phyloP scores from a whole-genome alignment of 1,140 invertebrate genomes.

The Nylanderia fulva region DNA sequence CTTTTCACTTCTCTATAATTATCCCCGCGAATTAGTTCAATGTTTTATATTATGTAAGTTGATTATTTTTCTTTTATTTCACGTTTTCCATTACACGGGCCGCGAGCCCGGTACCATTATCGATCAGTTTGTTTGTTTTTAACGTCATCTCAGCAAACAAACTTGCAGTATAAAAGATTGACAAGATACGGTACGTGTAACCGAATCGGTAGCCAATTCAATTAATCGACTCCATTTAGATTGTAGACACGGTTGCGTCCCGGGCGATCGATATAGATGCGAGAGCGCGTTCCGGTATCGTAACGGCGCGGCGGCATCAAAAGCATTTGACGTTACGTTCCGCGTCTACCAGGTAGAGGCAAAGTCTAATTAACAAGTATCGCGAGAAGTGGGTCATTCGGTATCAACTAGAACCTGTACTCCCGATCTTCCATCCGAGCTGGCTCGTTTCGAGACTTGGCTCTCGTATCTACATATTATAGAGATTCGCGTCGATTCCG shows the following conservation, averaged over 20 bases:
- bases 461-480: background rate
- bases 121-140: constrained; percentile 8
- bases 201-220: constrained; percentile 46
- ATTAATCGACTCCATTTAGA: constrained; percentile 50
- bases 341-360: constrained; percentile 25
- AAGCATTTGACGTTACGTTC: constrained; percentile 51
- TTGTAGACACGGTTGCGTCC: constrained; percentile 11
- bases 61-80: background rate
- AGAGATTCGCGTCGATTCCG: background rate
- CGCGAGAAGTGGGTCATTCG: constrained; percentile 59
- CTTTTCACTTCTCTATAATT: background rate
- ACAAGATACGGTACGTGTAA: constrained; percentile 32
- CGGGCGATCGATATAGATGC: constrained; percentile 44
- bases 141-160: background rate
- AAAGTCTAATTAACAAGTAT: constrained; percentile 68
- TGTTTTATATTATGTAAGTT: background rate
- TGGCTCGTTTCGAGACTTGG: background rate
- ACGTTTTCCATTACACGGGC: background rate
- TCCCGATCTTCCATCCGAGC: constrained; percentile 19
- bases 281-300: constrained; percentile 41
- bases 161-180: constrained; percentile 20
- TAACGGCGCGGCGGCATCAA: constrained; percentile 40
- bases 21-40: background rate
- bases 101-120: background rate
- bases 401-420: constrained; percentile 47